Evolutionary conservation across 2,113 vertebrate species (phyloP).

Genomic region (Thymallus thymallus): DNA sequence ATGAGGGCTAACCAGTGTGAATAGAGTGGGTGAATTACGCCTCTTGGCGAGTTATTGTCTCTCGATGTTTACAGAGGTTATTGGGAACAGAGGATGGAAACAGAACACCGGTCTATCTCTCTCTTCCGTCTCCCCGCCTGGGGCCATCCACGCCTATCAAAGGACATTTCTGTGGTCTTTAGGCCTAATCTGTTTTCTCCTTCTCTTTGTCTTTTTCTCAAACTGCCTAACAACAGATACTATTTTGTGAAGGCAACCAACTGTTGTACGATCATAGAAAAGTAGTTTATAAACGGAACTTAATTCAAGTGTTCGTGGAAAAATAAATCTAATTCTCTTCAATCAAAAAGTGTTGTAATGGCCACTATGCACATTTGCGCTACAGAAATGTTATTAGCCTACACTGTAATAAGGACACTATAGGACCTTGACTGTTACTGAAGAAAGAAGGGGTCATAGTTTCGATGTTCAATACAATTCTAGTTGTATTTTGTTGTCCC

Average conservation of each 20-base stretch:
- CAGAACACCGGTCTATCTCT: constrained; percentile 16
- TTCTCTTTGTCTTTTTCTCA: neutral
- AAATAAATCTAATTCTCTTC: no score
- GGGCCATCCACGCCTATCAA: neutral
- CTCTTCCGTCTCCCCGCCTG: neutral
- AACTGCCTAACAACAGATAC: no score
- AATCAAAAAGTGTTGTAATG: no score
- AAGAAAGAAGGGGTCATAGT: neutral
- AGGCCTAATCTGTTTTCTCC: neutral
- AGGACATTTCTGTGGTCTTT: constrained; percentile 49
- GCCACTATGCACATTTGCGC: no score
- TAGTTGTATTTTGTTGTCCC: neutral
- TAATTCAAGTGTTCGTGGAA: no score
- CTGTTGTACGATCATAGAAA: no score
- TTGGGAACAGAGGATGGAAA: constrained; percentile 29
- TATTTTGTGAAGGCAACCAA: no score
- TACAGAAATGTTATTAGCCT: no score
- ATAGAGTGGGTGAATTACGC: neutral
- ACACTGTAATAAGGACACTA: neutral
- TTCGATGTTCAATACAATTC: neutral
- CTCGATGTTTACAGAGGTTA: constrained; percentile 29
- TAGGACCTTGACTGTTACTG: neutral
- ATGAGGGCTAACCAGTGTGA: constrained; percentile 21
- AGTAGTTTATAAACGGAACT: no score
- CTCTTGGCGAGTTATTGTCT: constrained; percentile 24